Conservation (phyloP, 2,113 vertebrate species). For the Clarias magur region DNA sequence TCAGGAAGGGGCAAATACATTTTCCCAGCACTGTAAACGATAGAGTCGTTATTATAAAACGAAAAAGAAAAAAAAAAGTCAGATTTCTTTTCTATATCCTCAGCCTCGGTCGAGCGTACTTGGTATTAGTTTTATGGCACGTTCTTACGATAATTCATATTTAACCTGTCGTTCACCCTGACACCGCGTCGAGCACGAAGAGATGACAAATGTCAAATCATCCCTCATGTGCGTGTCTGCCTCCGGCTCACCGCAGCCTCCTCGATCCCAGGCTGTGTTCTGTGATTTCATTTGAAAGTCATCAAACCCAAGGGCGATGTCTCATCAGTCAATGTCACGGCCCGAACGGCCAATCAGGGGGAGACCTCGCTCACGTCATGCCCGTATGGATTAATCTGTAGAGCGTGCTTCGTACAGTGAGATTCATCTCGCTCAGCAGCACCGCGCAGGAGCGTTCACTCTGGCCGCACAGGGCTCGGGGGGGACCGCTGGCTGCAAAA, state of each 20-base stretch:
- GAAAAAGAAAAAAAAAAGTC: background rate
- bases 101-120: background rate
- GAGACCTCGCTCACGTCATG: constrained; percentile 66
- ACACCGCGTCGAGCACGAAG: background rate
- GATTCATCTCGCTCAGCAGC: constrained; percentile 11
- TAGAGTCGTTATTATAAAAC: background rate
- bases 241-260: background rate
- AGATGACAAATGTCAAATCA: background rate
- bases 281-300: constrained; percentile 54
- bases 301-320: constrained; percentile 54
- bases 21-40: background rate
- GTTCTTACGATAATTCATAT: background rate
- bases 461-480: no score
- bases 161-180: background rate
- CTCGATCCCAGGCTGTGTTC: constrained; percentile 41
- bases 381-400: constrained; percentile 62
- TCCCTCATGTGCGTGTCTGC: background rate
- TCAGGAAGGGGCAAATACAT: no score
- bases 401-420: constrained; percentile 8
- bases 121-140: background rate
- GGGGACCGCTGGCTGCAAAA: no score
- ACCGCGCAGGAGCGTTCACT: background rate
- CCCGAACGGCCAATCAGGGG: constrained; percentile 68
- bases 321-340: constrained; percentile 68
- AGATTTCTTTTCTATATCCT: background rate